phyloP scores from a whole-genome alignment of 2,113 vertebrate species.

The Muntiacus muntjak region DNA sequence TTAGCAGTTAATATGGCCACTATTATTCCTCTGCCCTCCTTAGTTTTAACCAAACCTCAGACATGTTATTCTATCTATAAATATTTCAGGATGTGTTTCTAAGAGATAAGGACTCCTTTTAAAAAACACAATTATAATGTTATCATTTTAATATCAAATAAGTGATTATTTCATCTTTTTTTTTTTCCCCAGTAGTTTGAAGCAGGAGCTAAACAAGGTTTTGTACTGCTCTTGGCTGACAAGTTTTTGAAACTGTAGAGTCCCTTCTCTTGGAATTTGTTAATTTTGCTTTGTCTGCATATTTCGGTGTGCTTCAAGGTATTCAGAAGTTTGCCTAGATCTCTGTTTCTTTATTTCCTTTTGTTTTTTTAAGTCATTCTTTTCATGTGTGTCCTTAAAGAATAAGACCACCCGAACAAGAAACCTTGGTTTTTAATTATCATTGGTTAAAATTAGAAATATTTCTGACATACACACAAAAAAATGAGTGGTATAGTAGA shows the following conservation, averaged over 20 bases:
- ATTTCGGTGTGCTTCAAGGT: neutral
- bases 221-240: neutral
- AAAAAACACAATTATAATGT: neutral
- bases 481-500: neutral
- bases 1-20: neutral
- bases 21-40: neutral
- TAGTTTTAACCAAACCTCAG: neutral
- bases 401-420: neutral
- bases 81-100: neutral
- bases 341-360: neutral
- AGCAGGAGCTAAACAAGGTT: neutral
- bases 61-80: neutral
- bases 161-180: neutral
- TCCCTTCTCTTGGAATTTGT: neutral
- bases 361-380: neutral
- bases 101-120: neutral
- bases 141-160: neutral
- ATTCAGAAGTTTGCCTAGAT: neutral
- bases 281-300: neutral
- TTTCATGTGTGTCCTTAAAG: neutral
- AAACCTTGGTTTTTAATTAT: neutral
- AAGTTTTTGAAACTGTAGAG: neutral
- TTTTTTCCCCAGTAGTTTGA: neutral
- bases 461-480: neutral
- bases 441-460: slow-evolving; percentile 15